Evolutionary conservation across 2,797 vertebrate species (phyloP).

Genomic region (Lithobates pipiens): DNA sequence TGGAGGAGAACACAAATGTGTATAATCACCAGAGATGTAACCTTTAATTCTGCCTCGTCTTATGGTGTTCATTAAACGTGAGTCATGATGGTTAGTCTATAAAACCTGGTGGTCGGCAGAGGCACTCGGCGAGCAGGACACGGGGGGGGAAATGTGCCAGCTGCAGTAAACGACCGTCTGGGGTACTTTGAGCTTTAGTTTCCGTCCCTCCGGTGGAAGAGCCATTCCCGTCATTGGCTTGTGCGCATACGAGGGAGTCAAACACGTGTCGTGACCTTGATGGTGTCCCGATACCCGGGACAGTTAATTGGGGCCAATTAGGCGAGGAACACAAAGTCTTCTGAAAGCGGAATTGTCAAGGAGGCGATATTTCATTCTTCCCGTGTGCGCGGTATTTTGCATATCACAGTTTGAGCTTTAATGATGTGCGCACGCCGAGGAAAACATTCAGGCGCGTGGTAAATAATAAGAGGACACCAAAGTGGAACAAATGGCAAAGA

Average conservation of each 20-base stretch:
- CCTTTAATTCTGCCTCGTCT: not conserved
- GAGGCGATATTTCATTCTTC: constrained; percentile 3
- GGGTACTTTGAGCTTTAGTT: not conserved
- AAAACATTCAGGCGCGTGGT: constrained; percentile 22
- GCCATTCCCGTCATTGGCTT: not conserved
- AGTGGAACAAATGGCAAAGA: constrained; percentile 33
- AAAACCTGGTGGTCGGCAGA: not conserved
- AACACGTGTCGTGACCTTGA: constrained; percentile 27
- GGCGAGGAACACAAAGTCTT: constrained; percentile 6
- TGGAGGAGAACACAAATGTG: not conserved
- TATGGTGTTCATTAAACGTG: not conserved
- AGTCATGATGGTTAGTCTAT: not conserved
- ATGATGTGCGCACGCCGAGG: constrained; percentile 27
- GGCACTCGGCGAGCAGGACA: not conserved
- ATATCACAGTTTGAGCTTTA: constrained; percentile 35
- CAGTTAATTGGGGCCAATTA: constrained; percentile 55
- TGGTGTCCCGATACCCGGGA: constrained; percentile 9
- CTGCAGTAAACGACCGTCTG: not conserved
- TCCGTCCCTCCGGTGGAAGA: not conserved
- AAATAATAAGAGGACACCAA: constrained; percentile 49
- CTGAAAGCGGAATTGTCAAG: constrained; percentile 21
- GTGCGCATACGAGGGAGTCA: not conserved
- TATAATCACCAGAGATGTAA: not conserved
- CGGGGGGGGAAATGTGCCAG: not conserved
- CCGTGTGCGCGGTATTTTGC: not conserved